These are phyloP conservation scores for Cephalopterus ornatus DNA, from an alignment of 2,113 vertebrate genomes.

Conservation along the genomic window DNA sequence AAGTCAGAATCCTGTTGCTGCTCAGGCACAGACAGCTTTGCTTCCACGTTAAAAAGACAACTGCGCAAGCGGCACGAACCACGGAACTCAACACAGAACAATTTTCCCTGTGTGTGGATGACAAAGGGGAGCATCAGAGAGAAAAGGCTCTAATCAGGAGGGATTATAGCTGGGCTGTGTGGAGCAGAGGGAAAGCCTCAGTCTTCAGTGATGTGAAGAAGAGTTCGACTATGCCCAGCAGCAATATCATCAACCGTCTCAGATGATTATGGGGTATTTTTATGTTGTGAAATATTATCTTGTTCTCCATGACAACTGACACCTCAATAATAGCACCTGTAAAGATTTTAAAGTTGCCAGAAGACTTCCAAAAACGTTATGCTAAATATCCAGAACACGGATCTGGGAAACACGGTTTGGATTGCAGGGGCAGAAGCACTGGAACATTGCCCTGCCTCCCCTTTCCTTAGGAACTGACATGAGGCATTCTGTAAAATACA, in stretches of 20 bases:
- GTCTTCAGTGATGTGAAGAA: neutral
- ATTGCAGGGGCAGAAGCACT: neutral
- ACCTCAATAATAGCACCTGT: slow-evolving; percentile 15
- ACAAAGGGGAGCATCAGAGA: slow-evolving; percentile 58
- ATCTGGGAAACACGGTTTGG: neutral
- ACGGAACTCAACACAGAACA: slow-evolving; percentile 43
- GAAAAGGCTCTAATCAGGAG: slow-evolving; percentile 52
- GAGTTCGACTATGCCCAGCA: slow-evolving; percentile 4
- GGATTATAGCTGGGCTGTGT: slow-evolving; percentile 8
- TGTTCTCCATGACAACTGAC: slow-evolving; percentile 15
- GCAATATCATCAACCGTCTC: slow-evolving; percentile 15
- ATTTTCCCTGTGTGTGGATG: slow-evolving; percentile 35
- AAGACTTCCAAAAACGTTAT: neutral
- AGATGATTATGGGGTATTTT: neutral
- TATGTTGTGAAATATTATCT: slow-evolving; percentile 17
- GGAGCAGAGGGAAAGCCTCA: slow-evolving; percentile 32
- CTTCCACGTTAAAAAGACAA: slow-evolving; percentile 44
- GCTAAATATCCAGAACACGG: neutral
- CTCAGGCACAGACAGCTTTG: slow-evolving; percentile 9
- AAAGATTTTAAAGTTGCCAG: slow-evolving; percentile 12
- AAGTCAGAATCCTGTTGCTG: neutral
- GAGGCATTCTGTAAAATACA: neutral
- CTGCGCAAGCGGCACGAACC: neutral
- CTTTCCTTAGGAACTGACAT: neutral
- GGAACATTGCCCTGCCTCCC: neutral